Percentiles rank a stretch among this genome's conserved stretches.
phyloP scores from a whole-genome alignment of 2,113 vertebrate genomes.

The Nipponia nippon region DNA sequence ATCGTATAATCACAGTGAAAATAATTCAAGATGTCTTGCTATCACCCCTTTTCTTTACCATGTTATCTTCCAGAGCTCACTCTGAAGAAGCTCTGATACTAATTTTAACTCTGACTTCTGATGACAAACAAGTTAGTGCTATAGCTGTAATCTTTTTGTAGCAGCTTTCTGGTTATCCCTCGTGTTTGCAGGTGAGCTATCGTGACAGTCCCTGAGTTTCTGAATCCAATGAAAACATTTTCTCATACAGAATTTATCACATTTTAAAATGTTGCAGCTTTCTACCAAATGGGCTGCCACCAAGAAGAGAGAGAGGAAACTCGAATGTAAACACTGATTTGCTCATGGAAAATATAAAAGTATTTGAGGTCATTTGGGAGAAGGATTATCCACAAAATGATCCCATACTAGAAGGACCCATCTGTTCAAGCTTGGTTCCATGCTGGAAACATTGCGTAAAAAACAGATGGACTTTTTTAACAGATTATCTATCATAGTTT shows the following conservation, averaged over 20 bases:
- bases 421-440: neutral
- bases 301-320: neutral
- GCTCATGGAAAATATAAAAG: neutral
- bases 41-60: neutral
- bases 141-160: neutral
- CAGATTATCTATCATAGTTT: conserved; percentile 12
- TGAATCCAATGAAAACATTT: neutral
- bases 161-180: neutral
- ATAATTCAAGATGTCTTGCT: neutral
- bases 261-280: neutral
- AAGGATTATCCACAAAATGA: neutral
- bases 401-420: neutral
- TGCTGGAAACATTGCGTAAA: neutral
- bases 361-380: neutral
- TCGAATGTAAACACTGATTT: conserved; percentile 1
- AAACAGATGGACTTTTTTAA: neutral
- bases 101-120: neutral
- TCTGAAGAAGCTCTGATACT: neutral
- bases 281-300: neutral
- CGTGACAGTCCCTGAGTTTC: neutral
- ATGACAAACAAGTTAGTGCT: neutral
- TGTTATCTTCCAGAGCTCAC: neutral
- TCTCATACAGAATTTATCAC: neutral
- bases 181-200: neutral
- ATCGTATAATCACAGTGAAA: neutral